A percentile compares a stretch with the other conserved stretches of the same genome.
These are phyloP conservation scores for Tachypleus tridentatus DNA, from an alignment of 1,140 invertebrate species.

Conservation along the genomic window DNA sequence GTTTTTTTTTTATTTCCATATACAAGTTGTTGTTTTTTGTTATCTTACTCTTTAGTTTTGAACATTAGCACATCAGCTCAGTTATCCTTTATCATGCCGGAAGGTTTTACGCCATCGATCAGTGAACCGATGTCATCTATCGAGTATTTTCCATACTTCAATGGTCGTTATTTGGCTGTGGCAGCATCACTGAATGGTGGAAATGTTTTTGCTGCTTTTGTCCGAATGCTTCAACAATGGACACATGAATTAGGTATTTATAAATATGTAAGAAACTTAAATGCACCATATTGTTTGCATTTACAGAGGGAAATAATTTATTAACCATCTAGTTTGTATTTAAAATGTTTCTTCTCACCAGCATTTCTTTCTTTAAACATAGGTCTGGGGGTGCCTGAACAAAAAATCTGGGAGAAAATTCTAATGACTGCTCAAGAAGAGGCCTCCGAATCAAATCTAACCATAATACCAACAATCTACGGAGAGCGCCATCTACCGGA, in stretches of 20 bases:
- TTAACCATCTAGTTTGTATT: background rate
- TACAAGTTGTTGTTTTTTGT: background rate
- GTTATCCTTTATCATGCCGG: slow-evolving; percentile 53
- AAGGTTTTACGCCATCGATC: slow-evolving; percentile 20
- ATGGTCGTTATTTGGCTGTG: slow-evolving; percentile 58
- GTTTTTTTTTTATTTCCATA: too few species aligned
- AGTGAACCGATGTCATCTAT: slow-evolving; percentile 32
- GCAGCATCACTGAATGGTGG: slow-evolving; percentile 79
- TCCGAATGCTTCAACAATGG: slow-evolving; percentile 70
- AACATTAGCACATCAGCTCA: slow-evolving; percentile 84
- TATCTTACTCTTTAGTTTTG: slow-evolving; percentile 47
- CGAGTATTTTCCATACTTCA: slow-evolving; percentile 68
- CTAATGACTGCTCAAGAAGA: slow-evolving; percentile 43
- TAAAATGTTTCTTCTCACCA: background rate
- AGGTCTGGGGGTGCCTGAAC: slow-evolving; percentile 34
- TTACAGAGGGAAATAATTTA: slow-evolving; percentile 4
- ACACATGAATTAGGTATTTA: slow-evolving; percentile 51
- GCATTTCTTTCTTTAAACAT: slow-evolving; percentile 25
- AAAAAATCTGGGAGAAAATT: slow-evolving; percentile 61
- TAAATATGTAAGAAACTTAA: too few species aligned
- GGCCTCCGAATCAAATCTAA: slow-evolving; percentile 23
- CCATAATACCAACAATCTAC: slow-evolving; percentile 49
- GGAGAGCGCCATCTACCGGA: slow-evolving; percentile 64
- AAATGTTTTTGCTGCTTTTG: slow-evolving; percentile 68
- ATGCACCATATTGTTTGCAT: too few species aligned